Conservation (phyloP, 2,113 vertebrate species). For the Dolichotis patagonum region DNA sequence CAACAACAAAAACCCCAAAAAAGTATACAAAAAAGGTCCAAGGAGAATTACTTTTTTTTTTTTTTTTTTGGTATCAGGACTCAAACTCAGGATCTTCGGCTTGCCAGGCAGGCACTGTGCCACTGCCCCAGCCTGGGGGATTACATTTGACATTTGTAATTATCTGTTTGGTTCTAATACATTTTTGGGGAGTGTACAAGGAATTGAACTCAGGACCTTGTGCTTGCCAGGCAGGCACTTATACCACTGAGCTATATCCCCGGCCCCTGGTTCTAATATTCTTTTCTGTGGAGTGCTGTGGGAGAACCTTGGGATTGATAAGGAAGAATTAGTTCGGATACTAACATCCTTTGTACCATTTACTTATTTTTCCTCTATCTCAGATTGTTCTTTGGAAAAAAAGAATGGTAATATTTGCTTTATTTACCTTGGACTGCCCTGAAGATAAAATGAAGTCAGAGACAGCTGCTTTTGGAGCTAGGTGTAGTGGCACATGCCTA, state of each 20-base stretch:
- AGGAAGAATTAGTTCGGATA: background rate
- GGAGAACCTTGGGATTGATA: background rate
- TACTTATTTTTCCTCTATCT: background rate
- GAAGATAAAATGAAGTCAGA: slow-evolving; percentile 9
- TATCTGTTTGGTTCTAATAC: background rate
- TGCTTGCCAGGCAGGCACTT: too few species aligned
- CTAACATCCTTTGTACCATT: background rate
- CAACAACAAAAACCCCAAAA: too few species aligned
- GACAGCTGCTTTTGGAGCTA: background rate
- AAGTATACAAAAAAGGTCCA: background rate
- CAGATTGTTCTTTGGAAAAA: slow-evolving; percentile 32
- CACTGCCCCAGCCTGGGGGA: too few species aligned
- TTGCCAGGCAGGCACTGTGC: too few species aligned
- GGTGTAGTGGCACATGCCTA: too few species aligned
- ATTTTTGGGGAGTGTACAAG: too few species aligned
- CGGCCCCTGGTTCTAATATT: background rate
- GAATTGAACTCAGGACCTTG: too few species aligned
- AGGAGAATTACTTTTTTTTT: background rate
- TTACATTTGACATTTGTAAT: background rate
- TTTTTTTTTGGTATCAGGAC: too few species aligned
- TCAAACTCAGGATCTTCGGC: too few species aligned
- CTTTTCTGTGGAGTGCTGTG: background rate
- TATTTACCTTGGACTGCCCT: background rate
- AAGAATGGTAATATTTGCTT: background rate
- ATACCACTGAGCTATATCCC: too few species aligned